Conservation (phyloP, 2,113 vertebrate species). For the Nesogale talazaci region DNA sequence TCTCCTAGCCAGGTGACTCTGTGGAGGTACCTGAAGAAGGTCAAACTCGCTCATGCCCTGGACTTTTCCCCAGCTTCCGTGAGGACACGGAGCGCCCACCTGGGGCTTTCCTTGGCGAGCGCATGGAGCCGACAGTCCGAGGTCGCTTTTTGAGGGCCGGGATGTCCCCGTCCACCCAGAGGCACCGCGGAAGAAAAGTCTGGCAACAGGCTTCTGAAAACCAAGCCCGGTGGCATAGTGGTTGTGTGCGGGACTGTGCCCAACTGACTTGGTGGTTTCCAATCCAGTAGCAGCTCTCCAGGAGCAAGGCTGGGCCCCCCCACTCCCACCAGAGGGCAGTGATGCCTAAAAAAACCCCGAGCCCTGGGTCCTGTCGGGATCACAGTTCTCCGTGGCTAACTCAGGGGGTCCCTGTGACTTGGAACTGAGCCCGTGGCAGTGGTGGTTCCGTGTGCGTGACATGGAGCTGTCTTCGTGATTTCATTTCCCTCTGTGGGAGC, state of each 20-base stretch:
- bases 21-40: neutral
- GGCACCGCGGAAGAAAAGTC: neutral
- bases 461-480: neutral
- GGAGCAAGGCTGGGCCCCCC: too few relatives aligned
- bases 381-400: neutral
- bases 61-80: neutral
- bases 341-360: too few relatives aligned
- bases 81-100: neutral
- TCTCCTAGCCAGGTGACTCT: fast-evolving
- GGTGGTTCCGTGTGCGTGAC: neutral
- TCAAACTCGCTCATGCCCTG: too few relatives aligned
- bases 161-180: neutral
- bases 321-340: too few relatives aligned
- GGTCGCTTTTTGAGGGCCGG: neutral
- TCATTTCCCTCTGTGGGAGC: neutral
- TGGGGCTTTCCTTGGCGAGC: neutral
- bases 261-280: too few relatives aligned
- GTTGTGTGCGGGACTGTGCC: too few relatives aligned
- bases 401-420: neutral
- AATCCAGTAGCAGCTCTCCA: too few relatives aligned
- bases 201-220: neutral
- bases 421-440: neutral
- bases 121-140: too few relatives aligned
- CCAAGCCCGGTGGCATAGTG: too few relatives aligned
- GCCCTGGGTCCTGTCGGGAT: neutral